Evolutionary conservation across 1,140 invertebrate genomes (phyloP), one percentile per base, ranked within the genome.

Genomic region (Euwallacea similis): DNA sequence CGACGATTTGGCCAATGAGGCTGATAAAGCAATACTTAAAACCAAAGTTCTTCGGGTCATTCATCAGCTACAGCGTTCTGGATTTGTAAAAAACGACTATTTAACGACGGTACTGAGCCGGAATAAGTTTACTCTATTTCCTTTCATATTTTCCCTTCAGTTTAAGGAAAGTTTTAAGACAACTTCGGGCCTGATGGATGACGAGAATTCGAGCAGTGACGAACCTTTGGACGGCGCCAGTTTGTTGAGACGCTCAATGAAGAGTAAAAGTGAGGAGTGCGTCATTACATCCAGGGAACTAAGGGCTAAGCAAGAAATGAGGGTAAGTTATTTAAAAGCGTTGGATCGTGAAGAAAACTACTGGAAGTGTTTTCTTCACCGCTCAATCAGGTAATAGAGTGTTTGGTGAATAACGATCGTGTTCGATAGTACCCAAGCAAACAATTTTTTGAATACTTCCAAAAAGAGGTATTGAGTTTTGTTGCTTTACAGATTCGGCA

Each of bases 11-110:
- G 89, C 93, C 74, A 93, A 92, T 73, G 85, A 94, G 69, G 79
- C 96, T 44, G 96, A 96, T 83, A 94, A 94, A 42, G 95, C 98
- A 83, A 93, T 95, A 50, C 98, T 98, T 80, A 95, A 96, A 83
- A 89, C 93, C 74, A 88, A 96, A 71, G 91, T 99, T 6, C 91
- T 96, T 85, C 87, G 89, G 77, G 93, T 96, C 78, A 92, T 99
- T 79, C 87, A 91, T 76, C 94, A 96, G 16, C 10, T 56, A 8
- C n/a, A 56, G 8, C 16, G 10, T 4, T 33, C 21, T 33, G 21
- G 1, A 33, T 4, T 33, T 33, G 21, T 4, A 33, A 33, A 33
- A 33, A 33, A 33, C 21, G 21, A 33, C 21, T 33, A 1, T 2
- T 33, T 33, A 33, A 33, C 21, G 21, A 33, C 21, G 21, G 21